Evolutionary conservation across 2,888 invertebrate species (phyloP), one percentile per base, ranked within the genome.

Genomic region (Drosophila histrio): DNA sequence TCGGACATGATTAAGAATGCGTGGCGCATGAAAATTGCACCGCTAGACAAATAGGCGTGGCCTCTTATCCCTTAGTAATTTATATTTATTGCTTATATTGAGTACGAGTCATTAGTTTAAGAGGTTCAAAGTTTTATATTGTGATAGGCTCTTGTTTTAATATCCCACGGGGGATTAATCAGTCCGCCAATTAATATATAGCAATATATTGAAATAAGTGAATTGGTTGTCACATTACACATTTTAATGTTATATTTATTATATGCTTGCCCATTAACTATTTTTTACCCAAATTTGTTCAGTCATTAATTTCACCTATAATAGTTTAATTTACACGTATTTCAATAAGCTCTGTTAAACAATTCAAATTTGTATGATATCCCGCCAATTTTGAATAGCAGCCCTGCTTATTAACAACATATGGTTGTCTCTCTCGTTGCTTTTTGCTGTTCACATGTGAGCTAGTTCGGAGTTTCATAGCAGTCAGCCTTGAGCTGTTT

Each of bases 1-100:
- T 90, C 94, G 0, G 94, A 93, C 79, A 92, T 93, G 92, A 92
- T 93, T 1, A 94, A 93, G 69, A 72, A 90, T 60, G 84, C 87
- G 22, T 93, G 93, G 93, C 90, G 83, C 9, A 79, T 90, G 72
- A 68, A 53, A 6, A 77, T 57, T 5, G 24, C 24, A 0, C 73
- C 87, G 4, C 9, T 28, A 0, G 34, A 54, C 2, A 36, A n/a
- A 7, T 74, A 62, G 38, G 9, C 15, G 7, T 19, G 9, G 1
- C 1, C 6, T 9, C 11, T 0, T 39, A 13, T 19, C 8, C 3
- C 21, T 41, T 30, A 11, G 2, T 13, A 13, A 9, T 11, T 52
- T 28, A 53, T 71, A 84, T 87, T 81, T 84, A 84, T 81, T 73
- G 1, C 21, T 39, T 30, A 77, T 56, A 21, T 53, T 28, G 22